phyloP scores from a whole-genome alignment of 2,113 vertebrate species.

The Barnardius zonarius region DNA sequence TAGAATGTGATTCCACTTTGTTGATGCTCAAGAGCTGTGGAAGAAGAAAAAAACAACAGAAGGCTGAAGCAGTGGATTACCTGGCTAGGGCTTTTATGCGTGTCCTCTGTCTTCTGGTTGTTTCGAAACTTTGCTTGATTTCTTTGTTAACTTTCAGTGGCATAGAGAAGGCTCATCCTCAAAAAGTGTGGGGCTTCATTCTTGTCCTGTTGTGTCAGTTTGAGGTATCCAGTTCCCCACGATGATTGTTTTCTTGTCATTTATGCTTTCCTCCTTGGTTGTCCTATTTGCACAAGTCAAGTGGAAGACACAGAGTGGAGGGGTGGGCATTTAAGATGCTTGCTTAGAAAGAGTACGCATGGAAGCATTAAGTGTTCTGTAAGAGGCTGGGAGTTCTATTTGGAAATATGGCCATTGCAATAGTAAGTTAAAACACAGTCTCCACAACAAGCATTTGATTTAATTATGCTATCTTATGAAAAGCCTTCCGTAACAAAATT shows the following conservation, averaged over 20 bases:
- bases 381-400: not conserved
- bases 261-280: not conserved
- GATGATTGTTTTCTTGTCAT: not conserved
- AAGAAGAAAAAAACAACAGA: not conserved
- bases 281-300: not conserved
- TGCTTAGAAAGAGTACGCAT: not conserved
- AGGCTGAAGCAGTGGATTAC: not conserved
- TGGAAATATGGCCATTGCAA: not conserved
- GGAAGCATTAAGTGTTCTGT: not conserved
- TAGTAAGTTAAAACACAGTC: not conserved
- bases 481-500: not conserved
- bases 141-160: not conserved
- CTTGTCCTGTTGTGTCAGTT: not conserved
- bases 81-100: not conserved
- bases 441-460: not conserved
- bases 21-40: not conserved
- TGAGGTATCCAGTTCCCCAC: not conserved
- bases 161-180: not conserved
- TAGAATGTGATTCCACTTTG: not conserved
- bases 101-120: not conserved
- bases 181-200: not conserved
- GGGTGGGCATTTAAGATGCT: not conserved
- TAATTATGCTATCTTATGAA: not conserved
- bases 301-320: not conserved
- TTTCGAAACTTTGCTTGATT: not conserved